Evolutionary conservation across 2,113 vertebrate genomes (phyloP), one percentile per base, ranked within the genome.

Genomic region (Zingel zingel): DNA sequence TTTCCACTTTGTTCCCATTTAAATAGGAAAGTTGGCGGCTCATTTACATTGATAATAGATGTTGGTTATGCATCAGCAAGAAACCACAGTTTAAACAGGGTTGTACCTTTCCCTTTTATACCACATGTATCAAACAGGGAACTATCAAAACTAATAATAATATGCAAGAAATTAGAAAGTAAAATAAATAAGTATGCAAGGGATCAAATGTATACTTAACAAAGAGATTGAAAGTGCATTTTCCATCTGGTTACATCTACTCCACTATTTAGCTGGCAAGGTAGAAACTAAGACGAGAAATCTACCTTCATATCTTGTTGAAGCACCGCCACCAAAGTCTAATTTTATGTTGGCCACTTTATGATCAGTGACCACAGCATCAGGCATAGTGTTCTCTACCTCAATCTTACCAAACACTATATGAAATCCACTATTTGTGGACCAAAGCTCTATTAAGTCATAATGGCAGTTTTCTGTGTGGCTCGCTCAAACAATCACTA

Each of bases 41-140:
- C 85, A 88, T 93, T 92, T 91, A 90, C 90, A 92, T 86, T 86
- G 82, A 83, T 83, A 86, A 90, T 89, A 88, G 77, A 86, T 89
- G 88, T 88, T 86, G 79, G 86, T 89, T 91, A 85, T 82, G 79
- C 72, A 84, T 86, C 67, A 82, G 89, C 57, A 30, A 74, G 53
- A 88, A 39, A 90, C 85, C 76, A 54, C 59, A 16, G 77, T 65
- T 78, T 63, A 65, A 80, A 79, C n/a, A 4, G 57, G 64, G 50
- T 79, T 65, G 6, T 57, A 76, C 51, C 7, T 53, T 78, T 82
- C 75, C 5, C 48, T 63, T 64, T 76, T 68, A 12, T 19, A 25
- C 5, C 39, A 58, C 65, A 77, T 21, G 47, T 43, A 25, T 67
- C 1, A 48, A 58, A 73, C 27, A 16, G 39, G 18, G 61, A 67